These are phyloP conservation scores for Aegithalos caudatus DNA, from an alignment of 2,113 vertebrate genomes.

Conservation along the genomic window DNA sequence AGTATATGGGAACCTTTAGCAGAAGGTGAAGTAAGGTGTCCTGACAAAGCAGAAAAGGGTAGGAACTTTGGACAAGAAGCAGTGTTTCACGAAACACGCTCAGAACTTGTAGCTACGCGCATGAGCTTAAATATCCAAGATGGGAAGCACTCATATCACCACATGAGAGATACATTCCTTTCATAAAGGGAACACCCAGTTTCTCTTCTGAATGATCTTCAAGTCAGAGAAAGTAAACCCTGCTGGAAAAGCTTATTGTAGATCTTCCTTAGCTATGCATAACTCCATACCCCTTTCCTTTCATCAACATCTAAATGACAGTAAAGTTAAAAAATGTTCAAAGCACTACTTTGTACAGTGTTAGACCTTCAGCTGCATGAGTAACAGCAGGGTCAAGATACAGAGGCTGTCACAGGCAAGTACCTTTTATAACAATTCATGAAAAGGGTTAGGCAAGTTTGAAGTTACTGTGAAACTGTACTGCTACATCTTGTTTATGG, in stretches of 20 bases:
- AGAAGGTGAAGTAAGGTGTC: not conserved
- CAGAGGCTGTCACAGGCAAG: not conserved
- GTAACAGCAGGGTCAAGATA: not conserved
- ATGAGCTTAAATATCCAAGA: not conserved
- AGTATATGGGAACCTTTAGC: not conserved
- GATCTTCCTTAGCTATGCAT: not conserved
- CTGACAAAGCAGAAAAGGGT: not conserved
- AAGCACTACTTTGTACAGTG: not conserved
- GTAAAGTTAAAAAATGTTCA: not conserved
- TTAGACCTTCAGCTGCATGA: not conserved
- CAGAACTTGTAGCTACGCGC: rapidly evolving
- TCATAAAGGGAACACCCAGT: not conserved
- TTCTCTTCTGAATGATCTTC: not conserved
- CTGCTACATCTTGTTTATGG: not conserved
- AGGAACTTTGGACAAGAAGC: not conserved
- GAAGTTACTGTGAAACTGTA: not conserved
- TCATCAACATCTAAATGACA: not conserved
- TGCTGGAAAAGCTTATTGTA: not conserved
- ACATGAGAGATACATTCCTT: not conserved
- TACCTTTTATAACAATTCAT: not conserved
- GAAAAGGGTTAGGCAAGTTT: not conserved
- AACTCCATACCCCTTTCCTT: not conserved
- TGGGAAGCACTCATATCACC: not conserved
- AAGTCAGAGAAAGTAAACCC: not conserved
- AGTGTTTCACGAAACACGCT: not conserved